Conservation (phyloP, 2,113 vertebrate species). For the Ptilorrhoa leucosticta region DNA sequence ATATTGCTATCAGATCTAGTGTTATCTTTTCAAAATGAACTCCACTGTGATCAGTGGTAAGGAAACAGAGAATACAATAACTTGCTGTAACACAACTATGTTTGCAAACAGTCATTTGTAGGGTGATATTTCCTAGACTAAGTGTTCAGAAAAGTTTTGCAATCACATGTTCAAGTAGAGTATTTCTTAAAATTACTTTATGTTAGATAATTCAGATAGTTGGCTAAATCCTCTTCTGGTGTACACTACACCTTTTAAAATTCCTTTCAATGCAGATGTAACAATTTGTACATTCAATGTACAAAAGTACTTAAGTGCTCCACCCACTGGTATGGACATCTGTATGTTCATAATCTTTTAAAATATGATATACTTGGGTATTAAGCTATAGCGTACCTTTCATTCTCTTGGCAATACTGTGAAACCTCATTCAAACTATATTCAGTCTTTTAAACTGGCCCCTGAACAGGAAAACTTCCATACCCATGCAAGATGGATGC, state of each 20-base stretch:
- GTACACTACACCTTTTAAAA: not conserved
- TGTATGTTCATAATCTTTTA: not conserved
- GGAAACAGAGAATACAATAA: not conserved
- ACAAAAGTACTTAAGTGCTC: not conserved
- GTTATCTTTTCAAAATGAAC: not conserved
- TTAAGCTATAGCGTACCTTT: not conserved
- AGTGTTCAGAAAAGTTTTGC: not conserved
- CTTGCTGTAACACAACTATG: not conserved
- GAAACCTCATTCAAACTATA: not conserved
- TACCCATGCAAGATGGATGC: not conserved
- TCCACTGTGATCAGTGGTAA: not conserved
- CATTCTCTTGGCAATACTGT: not conserved
- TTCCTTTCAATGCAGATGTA: not conserved
- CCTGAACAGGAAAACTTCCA: not conserved
- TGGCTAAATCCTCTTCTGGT: not conserved
- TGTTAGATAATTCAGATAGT: not conserved
- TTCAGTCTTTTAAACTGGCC: not conserved
- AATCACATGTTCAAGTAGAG: not conserved
- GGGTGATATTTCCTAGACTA: not conserved
- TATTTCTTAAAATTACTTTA: not conserved
- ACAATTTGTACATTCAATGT: not conserved
- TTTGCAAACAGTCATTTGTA: not conserved
- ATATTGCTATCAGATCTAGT: not conserved
- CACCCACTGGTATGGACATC: fast-evolving
- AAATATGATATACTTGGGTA: not conserved